Conservation (phyloP, 2,113 vertebrate genomes). For the Aptenodytes patagonicus region DNA sequence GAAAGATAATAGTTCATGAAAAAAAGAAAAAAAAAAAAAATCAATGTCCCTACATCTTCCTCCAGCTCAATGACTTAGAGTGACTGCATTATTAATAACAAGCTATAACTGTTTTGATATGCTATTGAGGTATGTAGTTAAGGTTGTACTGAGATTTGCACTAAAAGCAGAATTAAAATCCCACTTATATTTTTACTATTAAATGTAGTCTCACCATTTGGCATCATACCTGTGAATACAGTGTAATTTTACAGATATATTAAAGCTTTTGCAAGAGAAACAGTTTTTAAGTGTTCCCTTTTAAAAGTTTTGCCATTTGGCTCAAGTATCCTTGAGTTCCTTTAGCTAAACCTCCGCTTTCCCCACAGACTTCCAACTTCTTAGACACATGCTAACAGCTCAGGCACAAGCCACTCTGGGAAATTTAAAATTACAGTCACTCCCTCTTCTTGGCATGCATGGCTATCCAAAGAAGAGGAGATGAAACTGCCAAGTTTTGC, state of each 20-base stretch:
- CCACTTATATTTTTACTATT: background rate
- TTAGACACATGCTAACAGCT: background rate
- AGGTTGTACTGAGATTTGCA: background rate
- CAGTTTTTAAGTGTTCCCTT: background rate
- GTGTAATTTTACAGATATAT: background rate
- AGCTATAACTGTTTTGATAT: background rate
- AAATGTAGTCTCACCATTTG: background rate
- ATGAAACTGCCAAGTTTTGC: background rate
- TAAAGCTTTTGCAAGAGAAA: slow-evolving; percentile 6
- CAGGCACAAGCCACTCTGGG: background rate
- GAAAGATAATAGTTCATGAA: background rate
- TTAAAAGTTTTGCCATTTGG: background rate
- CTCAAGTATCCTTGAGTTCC: background rate
- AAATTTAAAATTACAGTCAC: background rate
- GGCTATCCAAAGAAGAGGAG: background rate
- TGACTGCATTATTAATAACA: background rate
- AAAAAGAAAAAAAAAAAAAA: background rate
- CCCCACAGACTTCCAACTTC: background rate
- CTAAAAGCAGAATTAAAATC: background rate
- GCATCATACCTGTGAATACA: background rate
- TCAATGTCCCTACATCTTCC: background rate
- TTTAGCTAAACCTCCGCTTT: background rate
- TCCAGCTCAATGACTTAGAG: background rate
- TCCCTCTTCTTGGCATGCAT: background rate
- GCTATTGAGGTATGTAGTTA: background rate